Base-by-base conservation (phyloP, 1,140 invertebrate species). In the Drosophila micromelanica region DNA sequence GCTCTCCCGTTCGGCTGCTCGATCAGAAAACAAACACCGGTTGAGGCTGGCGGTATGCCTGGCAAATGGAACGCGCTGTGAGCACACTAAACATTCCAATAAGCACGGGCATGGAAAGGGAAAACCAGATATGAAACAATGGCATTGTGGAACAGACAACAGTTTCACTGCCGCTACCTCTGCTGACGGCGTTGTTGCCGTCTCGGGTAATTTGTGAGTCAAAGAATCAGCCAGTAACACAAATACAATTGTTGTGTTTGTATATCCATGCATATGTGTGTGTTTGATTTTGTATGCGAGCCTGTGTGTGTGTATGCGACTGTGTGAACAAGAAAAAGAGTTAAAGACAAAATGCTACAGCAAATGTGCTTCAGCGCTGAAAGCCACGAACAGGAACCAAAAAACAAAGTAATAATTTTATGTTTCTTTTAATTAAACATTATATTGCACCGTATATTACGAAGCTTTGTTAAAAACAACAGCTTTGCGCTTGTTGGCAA, bases 151-250 rank as follows among this genome's bases (percentile, higher is more conserved):
- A 87, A 87, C 82, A 87, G 68, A 81, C 78, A 86, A 86, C 82
- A 81, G 68, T 86, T 86, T 86, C 59, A 70, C 76, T 76, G 77
- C 65, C 62, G 42, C 35, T 40, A 23, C 30, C 57, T 46, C 75
- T 72, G 69, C 63, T 64, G 69, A 56, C 75, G 71, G 43, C 71
- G 78, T 46, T 61, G 78, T 57, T 60, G 73, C 61, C 64, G 68
- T 79, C 57, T 73, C 75, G 79, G 84, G 62, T 65, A 87, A 87
- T 89, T 86, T 86, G 82, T 86, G 82, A 86, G 82, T 86, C 82
- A 86, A 86, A 86, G 82, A 86, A 87, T 86, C 73, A 73, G 64
- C 49, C 71, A 75, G 40, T 48, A 70, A 51, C 38, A 23, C 70
- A 67, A 62, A 51, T 56, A 74, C 43, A 49, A 63, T 55, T 62